These are phyloP conservation scores for Stomorhina lunata DNA, from an alignment of 2,888 invertebrate genomes.

Conservation along the genomic window DNA sequence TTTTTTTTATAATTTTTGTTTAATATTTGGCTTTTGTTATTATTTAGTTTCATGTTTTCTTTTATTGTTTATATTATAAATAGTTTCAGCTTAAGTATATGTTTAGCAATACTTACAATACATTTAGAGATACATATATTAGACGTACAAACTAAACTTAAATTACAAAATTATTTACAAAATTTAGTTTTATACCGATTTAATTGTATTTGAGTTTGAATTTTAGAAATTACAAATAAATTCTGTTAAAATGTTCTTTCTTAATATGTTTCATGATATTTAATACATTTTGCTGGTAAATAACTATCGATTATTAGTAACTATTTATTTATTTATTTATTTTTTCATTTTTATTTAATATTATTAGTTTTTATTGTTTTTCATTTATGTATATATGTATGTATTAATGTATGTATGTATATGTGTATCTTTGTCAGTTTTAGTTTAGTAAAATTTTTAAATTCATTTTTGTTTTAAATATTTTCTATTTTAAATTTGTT, in stretches of 20 bases:
- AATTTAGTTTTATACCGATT: not conserved
- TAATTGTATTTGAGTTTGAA: conserved; percentile 2
- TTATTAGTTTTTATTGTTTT: too few species aligned
- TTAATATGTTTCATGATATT: not conserved
- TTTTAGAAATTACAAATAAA: conserved; percentile 40
- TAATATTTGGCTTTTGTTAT: conserved; percentile 60
- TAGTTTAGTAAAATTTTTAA: not conserved
- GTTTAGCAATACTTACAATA: conserved; percentile 40
- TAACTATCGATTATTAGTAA: conserved; percentile 30
- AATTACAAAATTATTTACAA: conserved; percentile 51
- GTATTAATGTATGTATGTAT: too few species aligned
- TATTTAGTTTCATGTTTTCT: conserved; percentile 2
- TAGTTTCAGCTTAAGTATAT: conserved; percentile 31
- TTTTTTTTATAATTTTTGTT: conserved; percentile 54
- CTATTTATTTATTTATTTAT: conserved; percentile 4
- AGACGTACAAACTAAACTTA: conserved; percentile 50
- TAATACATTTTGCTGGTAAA: conserved; percentile 18
- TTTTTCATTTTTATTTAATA: not conserved
- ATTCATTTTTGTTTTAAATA: conserved; percentile 1
- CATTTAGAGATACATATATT: conserved; percentile 58
- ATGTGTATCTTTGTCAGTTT: conserved; percentile 20
- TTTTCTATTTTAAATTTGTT: not conserved
- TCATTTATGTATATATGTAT: too few species aligned
- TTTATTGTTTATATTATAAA: conserved; percentile 47
- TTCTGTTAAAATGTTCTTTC: conserved; percentile 23